Evolutionary conservation across 2,888 invertebrate genomes (phyloP), one percentile per base, ranked within the genome.

Genomic region (Lasioglossum lativentre): DNA sequence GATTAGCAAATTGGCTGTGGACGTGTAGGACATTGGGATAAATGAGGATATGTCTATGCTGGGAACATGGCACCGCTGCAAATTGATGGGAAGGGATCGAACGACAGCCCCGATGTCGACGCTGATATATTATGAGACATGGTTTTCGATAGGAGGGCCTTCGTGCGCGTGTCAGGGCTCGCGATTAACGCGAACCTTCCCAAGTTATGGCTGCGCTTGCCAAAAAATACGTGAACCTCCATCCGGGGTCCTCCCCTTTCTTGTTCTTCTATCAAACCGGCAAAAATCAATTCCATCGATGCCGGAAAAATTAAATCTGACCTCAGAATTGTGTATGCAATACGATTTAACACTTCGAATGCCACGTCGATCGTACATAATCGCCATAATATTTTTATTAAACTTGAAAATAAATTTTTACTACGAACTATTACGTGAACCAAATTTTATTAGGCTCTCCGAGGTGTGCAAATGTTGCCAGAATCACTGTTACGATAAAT

Each of bases 11-110:
- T 94, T 95, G 94, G 89, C 86, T 91, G 90, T 88, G 90, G 88
- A 91, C 92, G 91, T 91, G 89, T 90, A 92, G 94, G 93, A 92
- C 93, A 93, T 93, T 92, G 93, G 90, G 90, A 94, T 93, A 95
- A 95, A 95, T 95, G 95, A 95, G 95, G 95, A 95, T 95, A 95
- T 93, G 94, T 91, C 92, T 91, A 92, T 88, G 91, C 91, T 93
- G 93, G 92, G 93, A 93, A 92, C 92, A 90, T 81, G 92, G 87
- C 81, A 85, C 89, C 85, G 90, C 83, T 76, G 86, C 90, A 92
- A 92, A 92, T 92, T 92, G 93, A 92, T 92, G 92, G 92, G 89
- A 91, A 91, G 90, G 90, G 91, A 91, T 91, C 90, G 86, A 85
- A 86, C 91, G 90, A 86, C 88, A 82, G 73, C 79, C 77, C 74